A percentile compares a stretch with the other conserved stretches of the same genome.
Conservation (phyloP, 2,888 invertebrate genomes). For the Oscheius myriophilus region DNA sequence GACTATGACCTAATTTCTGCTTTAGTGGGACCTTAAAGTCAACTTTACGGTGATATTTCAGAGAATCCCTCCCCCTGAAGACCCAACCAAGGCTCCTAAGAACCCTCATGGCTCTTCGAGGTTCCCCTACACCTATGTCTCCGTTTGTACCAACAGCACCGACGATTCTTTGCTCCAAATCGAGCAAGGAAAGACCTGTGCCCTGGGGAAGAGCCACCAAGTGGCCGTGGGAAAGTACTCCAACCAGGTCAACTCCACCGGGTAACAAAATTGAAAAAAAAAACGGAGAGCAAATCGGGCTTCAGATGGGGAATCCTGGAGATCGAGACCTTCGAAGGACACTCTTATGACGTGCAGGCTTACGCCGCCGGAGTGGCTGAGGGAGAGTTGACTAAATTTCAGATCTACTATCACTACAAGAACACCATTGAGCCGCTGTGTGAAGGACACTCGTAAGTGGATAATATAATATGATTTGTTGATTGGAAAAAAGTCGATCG, state of each 20-base stretch:
- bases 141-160: slow-evolving; percentile 53
- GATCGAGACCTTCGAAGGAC: slow-evolving; percentile 64
- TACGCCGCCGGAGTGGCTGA: slow-evolving; percentile 69
- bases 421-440: slow-evolving; percentile 67
- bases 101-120: slow-evolving; percentile 27
- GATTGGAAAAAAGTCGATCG: too few species aligned
- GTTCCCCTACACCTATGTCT: slow-evolving; percentile 49
- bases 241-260: slow-evolving; percentile 67
- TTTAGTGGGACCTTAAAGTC: too few species aligned
- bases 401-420: slow-evolving; percentile 67
- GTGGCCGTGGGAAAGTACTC: slow-evolving; percentile 65
- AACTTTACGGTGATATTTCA: too few species aligned
- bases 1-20: too few species aligned
- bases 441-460: slow-evolving; percentile 49
- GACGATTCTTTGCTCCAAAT: slow-evolving; percentile 45
- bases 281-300: not conserved
- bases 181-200: slow-evolving; percentile 27
- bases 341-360: slow-evolving; percentile 63
- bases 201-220: slow-evolving; percentile 38
- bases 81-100: not conserved
- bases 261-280: slow-evolving; percentile 37
- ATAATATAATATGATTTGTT: not conserved
- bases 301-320: slow-evolving; percentile 68
- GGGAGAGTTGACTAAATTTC: slow-evolving; percentile 63
- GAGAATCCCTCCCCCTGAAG: slow-evolving; percentile 12